These are phyloP conservation scores for Scomber scombrus DNA, from an alignment of 2,113 vertebrate genomes.

Conservation along the genomic window DNA sequence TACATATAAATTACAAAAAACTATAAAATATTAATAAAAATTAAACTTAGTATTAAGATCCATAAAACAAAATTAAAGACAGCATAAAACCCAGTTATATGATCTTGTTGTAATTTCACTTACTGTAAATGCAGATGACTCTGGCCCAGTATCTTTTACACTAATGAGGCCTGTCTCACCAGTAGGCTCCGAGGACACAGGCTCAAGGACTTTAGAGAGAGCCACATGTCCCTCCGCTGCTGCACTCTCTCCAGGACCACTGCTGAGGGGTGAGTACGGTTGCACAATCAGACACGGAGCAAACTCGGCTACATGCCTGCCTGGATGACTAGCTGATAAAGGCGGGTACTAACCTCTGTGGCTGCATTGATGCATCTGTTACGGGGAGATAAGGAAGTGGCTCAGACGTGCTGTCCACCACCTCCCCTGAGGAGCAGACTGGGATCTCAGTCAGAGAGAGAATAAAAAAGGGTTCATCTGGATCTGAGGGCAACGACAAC, in stretches of 20 bases:
- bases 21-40: no score
- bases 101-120: neutral
- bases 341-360: constrained; percentile 54
- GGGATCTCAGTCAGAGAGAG: constrained; percentile 83
- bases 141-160: neutral
- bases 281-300: constrained; percentile 2
- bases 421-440: constrained; percentile 35
- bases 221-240: neutral
- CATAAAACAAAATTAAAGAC: no score
- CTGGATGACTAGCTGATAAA: neutral
- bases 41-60: no score
- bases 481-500: constrained; percentile 56
- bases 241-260: constrained; percentile 65
- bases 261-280: constrained; percentile 65
- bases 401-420: constrained; percentile 1
- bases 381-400: constrained; percentile 20
- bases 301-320: neutral
- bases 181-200: neutral
- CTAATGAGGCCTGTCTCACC: neutral
- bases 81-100: no score
- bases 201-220: neutral
- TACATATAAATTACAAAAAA: no score
- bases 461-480: constrained; percentile 80
- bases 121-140: constrained; percentile 4
- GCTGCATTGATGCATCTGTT: constrained; percentile 36